Percentiles rank a stretch among this genome's conserved stretches.
Conservation (phyloP, 1,140 invertebrate species). For the Sogatella furcifera region DNA sequence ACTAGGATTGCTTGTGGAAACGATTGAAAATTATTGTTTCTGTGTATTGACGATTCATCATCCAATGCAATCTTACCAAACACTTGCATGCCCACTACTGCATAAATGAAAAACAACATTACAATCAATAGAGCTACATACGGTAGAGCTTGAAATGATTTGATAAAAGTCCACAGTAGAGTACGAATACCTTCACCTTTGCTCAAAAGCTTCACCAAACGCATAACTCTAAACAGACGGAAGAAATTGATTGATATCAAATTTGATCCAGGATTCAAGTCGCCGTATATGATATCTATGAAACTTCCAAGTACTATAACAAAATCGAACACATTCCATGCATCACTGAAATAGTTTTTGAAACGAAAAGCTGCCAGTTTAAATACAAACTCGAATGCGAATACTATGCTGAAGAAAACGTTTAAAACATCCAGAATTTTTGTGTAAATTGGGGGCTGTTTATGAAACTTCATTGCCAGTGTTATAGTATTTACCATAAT, state of each 20-base stretch:
- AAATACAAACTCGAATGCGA: slow-evolving; percentile 95
- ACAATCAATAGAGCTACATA: slow-evolving; percentile 98
- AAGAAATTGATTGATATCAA: slow-evolving; percentile 99
- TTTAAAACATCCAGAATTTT: slow-evolving; percentile 87
- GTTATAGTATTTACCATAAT: slow-evolving; percentile 98
- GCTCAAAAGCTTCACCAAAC: slow-evolving; percentile 91
- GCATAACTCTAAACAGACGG: slow-evolving; percentile 96
- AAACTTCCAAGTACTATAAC: slow-evolving; percentile 98
- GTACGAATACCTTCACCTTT: slow-evolving; percentile 98
- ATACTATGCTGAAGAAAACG: slow-evolving; percentile 96
- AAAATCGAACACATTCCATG: slow-evolving; percentile 99
- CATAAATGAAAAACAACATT: slow-evolving; percentile 99
- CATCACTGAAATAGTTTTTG: slow-evolving; percentile 99
- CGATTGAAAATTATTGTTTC: slow-evolving; percentile 98
- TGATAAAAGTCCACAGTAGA: slow-evolving; percentile 98
- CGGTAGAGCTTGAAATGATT: slow-evolving; percentile 98
- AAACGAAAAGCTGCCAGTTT: slow-evolving; percentile 98
- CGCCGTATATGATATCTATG: slow-evolving; percentile 95
- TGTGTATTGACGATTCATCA: slow-evolving; percentile 68
- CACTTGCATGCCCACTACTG: slow-evolving; percentile 99
- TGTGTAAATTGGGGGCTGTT: slow-evolving; percentile 74
- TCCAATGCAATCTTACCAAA: slow-evolving; percentile 31
- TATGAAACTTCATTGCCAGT: slow-evolving; percentile 95
- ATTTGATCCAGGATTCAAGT: slow-evolving; percentile 77
- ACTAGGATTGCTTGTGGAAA: slow-evolving; percentile 96